Evolutionary conservation across 2,888 invertebrate species (phyloP).

Genomic region (Nomada hirtipes): DNA sequence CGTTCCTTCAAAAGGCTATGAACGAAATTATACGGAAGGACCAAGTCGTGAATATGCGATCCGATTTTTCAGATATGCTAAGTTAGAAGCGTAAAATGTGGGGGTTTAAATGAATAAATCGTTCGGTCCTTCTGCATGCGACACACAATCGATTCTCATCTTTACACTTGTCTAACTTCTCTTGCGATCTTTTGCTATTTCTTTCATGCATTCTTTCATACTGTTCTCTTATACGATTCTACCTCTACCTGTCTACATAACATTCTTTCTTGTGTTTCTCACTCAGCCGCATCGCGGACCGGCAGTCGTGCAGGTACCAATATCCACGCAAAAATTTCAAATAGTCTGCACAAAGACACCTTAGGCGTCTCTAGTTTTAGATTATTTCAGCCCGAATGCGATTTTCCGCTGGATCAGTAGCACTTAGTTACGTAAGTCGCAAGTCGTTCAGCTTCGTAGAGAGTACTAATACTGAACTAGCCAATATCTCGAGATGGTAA

Average conservation of each 20-base stretch:
- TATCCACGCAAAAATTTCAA: constrained; percentile 51
- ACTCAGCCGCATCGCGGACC: constrained; percentile 72
- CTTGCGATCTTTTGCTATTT: constrained; percentile 9
- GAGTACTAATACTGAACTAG: constrained; percentile 13
- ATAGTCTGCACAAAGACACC: constrained; percentile 56
- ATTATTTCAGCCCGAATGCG: constrained; percentile 51
- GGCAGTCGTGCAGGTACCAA: constrained; percentile 70
- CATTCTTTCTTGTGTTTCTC: constrained; percentile 70
- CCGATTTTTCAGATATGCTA: background rate
- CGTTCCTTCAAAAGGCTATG: background rate
- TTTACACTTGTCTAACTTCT: constrained; percentile 5
- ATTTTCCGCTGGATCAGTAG: constrained; percentile 43
- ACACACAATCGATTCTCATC: background rate
- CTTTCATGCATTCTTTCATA: constrained; percentile 14
- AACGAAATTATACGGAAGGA: background rate
- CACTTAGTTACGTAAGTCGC: constrained; percentile 47
- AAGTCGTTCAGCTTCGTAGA: constrained; percentile 55
- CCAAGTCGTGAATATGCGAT: background rate
- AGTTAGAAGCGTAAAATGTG: background rate
- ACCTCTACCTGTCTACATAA: constrained; percentile 64
- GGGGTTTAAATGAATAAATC: background rate
- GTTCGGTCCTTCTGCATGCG: constrained; percentile 35
- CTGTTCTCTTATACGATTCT: constrained; percentile 29
- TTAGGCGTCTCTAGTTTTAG: constrained; percentile 65
- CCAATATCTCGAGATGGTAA: constrained; percentile 7